Conservation (phyloP, 2,113 vertebrate species). For the Chascanopsetta lugubris region DNA sequence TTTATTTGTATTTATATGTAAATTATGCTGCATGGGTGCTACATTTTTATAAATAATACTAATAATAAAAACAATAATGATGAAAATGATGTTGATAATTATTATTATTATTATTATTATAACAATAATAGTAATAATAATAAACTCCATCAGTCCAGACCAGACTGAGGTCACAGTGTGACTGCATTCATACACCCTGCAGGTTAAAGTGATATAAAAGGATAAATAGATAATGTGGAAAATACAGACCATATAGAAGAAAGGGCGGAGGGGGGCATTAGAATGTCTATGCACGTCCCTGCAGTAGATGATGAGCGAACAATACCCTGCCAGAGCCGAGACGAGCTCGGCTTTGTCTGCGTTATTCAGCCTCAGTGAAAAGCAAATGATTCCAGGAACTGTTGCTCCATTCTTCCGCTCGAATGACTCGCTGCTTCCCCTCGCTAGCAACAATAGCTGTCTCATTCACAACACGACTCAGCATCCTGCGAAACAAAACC, state of each 20-base stretch:
- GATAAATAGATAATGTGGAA: not conserved
- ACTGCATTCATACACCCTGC: not conserved
- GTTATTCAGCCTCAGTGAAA: conserved; percentile 46
- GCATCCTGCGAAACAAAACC: conserved; percentile 34
- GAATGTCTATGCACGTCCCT: not conserved
- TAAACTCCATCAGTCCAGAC: not conserved
- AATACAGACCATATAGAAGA: not conserved
- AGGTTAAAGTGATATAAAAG: not conserved
- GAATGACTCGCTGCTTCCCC: conserved; percentile 39
- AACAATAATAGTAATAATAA: no score
- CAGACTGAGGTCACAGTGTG: not conserved
- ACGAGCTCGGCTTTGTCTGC: conserved; percentile 35
- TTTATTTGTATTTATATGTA: no score
- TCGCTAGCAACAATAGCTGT: conserved; percentile 35
- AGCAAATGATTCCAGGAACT: conserved; percentile 52
- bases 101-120: no score
- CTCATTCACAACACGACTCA: conserved; percentile 15
- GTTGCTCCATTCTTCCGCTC: conserved; percentile 33
- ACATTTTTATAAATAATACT: no score
- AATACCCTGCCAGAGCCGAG: conserved; percentile 21
- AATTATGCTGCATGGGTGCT: no score
- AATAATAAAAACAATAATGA: no score
- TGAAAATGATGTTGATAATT: no score
- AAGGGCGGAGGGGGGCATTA: not conserved
- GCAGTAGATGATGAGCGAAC: conserved; percentile 35